phyloP scores from a whole-genome alignment of 1,140 invertebrate genomes.

The Paracyclopina nana region DNA sequence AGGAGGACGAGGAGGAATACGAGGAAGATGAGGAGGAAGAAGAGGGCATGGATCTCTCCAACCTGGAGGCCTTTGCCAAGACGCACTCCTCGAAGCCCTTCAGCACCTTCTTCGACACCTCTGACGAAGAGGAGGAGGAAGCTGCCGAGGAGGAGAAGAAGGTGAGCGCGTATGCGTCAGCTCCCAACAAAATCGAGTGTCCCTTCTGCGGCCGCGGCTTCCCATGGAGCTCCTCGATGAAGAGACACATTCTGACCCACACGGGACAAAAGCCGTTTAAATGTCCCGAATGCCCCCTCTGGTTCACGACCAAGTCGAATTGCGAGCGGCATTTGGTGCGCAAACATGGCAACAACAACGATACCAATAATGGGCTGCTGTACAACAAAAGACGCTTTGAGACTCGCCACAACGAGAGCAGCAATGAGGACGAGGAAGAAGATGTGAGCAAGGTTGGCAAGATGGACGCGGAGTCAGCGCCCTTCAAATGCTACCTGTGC shows the following conservation, averaged over 20 bases:
- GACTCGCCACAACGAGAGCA: not conserved
- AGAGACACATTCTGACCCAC: conserved; percentile 75
- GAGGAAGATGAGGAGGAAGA: conserved; percentile 21
- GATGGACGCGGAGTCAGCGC: conserved; percentile 52
- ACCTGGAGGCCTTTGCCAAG: conserved; percentile 15
- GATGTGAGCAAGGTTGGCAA: conserved; percentile 51
- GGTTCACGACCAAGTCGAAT: conserved; percentile 92
- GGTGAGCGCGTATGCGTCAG: conserved; percentile 79
- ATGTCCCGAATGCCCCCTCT: conserved; percentile 67
- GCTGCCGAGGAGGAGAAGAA: conserved; percentile 38
- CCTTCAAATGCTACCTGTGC: conserved; percentile 80
- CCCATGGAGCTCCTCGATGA: conserved; percentile 81
- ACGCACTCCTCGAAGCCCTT: conserved; percentile 32
- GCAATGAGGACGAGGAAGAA: conserved; percentile 38
- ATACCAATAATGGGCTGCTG: conserved; percentile 16
- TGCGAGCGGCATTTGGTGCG: conserved; percentile 77
- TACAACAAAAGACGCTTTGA: too few species aligned
- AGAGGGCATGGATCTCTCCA: conserved; percentile 21
- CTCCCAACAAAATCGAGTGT: conserved; percentile 68
- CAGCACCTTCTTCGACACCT: conserved; percentile 37
- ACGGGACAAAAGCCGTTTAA: conserved; percentile 91
- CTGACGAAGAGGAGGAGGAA: conserved; percentile 21
- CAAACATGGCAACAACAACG: conserved; percentile 49
- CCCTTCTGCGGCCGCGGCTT: conserved; percentile 79
- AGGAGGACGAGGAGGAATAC: conserved; percentile 22